These are phyloP conservation scores for Drosophila lacertosa DNA, from an alignment of 1,140 invertebrate species.

Conservation along the genomic window DNA sequence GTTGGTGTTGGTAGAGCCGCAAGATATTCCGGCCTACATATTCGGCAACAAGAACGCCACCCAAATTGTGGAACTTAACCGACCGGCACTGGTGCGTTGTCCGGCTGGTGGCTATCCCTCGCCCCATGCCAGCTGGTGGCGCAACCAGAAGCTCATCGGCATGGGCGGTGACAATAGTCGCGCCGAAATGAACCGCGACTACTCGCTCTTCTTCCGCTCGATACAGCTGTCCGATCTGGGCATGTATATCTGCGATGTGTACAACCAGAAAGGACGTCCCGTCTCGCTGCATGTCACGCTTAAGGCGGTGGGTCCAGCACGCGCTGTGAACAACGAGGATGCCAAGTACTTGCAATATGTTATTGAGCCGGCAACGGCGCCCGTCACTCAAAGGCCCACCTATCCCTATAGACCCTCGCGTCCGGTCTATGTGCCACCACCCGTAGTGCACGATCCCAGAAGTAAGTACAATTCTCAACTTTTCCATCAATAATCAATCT, in stretches of 20 bases:
- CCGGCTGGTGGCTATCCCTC: constrained; percentile 92
- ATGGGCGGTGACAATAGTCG: constrained; percentile 88
- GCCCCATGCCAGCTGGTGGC: constrained; percentile 94
- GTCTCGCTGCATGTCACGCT: constrained; percentile 90
- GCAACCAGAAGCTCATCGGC: constrained; percentile 89
- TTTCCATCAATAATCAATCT: constrained; percentile 20
- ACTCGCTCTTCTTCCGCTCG: constrained; percentile 89
- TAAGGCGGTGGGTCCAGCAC: constrained; percentile 88
- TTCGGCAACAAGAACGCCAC: constrained; percentile 86
- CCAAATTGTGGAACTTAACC: constrained; percentile 89
- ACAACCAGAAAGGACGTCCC: constrained; percentile 91
- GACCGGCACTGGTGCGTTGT: constrained; percentile 90
- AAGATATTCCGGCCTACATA: constrained; percentile 84
- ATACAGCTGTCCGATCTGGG: constrained; percentile 90
- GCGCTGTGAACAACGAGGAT: constrained; percentile 84
- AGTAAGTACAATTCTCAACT: constrained; percentile 66
- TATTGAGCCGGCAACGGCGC: constrained; percentile 84
- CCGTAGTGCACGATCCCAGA: constrained; percentile 35
- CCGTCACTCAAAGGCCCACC: constrained; percentile 64
- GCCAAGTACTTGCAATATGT: constrained; percentile 86
- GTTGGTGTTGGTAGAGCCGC: constrained; percentile 84
- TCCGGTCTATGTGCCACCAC: constrained; percentile 63
- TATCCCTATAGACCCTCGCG: constrained; percentile 84
- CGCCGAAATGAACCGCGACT: constrained; percentile 90
- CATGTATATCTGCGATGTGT: constrained; percentile 94